Evolutionary conservation across 2,797 vertebrate genomes (phyloP).

Genomic region (Ctenopoma multispine): DNA sequence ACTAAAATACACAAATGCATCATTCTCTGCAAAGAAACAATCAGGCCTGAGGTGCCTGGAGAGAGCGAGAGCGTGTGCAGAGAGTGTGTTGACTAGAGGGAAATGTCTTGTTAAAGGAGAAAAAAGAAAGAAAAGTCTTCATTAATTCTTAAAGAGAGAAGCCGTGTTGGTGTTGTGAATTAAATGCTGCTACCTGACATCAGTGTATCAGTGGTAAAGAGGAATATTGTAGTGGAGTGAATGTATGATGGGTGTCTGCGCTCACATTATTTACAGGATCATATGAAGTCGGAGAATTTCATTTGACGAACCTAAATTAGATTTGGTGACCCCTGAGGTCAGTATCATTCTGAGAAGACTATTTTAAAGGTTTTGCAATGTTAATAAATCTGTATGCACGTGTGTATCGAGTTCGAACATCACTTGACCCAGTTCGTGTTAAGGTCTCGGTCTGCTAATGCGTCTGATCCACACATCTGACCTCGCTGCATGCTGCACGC

Average conservation of each 20-base stretch:
- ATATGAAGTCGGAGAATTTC: too few relatives aligned
- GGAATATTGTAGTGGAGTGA: not conserved
- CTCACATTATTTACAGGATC: too few relatives aligned
- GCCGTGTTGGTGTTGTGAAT: slow-evolving; percentile 12
- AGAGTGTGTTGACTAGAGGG: not conserved
- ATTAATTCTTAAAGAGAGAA: slow-evolving; percentile 31
- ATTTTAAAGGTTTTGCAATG: too few relatives aligned
- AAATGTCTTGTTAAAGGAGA: slow-evolving; percentile 10
- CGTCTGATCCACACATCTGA: slow-evolving; percentile 6
- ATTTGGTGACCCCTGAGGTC: too few relatives aligned
- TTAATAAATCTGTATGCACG: too few relatives aligned
- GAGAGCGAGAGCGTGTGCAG: not conserved
- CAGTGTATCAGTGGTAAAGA: not conserved
- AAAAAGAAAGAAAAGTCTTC: slow-evolving; percentile 9
- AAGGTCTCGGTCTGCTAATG: slow-evolving; percentile 38
- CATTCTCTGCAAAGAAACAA: slow-evolving; percentile 9
- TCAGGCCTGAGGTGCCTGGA: not conserved
- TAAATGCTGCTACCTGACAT: not conserved
- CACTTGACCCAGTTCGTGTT: slow-evolving; percentile 17
- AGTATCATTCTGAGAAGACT: too few relatives aligned
- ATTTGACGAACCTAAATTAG: too few relatives aligned
- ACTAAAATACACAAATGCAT: too few relatives aligned
- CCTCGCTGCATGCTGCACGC: not conserved
- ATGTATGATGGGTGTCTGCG: not conserved
- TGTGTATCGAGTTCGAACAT: not conserved